Conservation (phyloP, 2,797 vertebrate species). For the Neostethus bicornis region DNA sequence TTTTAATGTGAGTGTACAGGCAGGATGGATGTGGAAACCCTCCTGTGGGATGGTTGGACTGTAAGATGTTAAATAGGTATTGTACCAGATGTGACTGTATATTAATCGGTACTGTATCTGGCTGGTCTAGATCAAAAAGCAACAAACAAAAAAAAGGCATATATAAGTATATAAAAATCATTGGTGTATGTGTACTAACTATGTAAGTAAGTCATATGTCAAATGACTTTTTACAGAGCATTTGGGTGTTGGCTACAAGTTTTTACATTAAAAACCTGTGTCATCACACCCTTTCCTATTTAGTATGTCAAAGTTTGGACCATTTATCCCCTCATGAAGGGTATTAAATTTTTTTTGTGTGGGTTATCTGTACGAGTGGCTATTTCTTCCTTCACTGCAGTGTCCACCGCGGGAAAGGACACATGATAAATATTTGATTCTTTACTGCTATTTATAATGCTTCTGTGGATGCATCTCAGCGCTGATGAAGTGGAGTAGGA, state of each 20-base stretch:
- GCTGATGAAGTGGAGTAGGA: slow-evolving; percentile 37
- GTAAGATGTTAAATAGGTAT: slow-evolving; percentile 82
- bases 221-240: slow-evolving; percentile 85
- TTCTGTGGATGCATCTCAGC: slow-evolving; percentile 51
- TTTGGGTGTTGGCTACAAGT: slow-evolving; percentile 86
- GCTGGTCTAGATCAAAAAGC: slow-evolving; percentile 94
- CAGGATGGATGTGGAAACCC: slow-evolving; percentile 57
- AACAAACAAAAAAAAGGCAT: slow-evolving; percentile 80
- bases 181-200: slow-evolving; percentile 88
- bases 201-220: slow-evolving; percentile 85
- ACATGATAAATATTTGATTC: slow-evolving; percentile 68
- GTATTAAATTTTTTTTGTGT: slow-evolving; percentile 84
- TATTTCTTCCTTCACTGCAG: slow-evolving; percentile 52
- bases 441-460: slow-evolving; percentile 62
- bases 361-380: slow-evolving; percentile 72
- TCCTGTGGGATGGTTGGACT: slow-evolving; percentile 69
- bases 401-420: slow-evolving; percentile 35
- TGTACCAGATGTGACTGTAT: slow-evolving; percentile 88
- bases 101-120: slow-evolving; percentile 92
- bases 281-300: slow-evolving; percentile 76
- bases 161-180: slow-evolving; percentile 87
- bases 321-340: slow-evolving; percentile 78
- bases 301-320: slow-evolving; percentile 79
- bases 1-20: slow-evolving; percentile 65
- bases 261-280: slow-evolving; percentile 95